Evolutionary conservation across 2,888 invertebrate species (phyloP), one percentile per base, ranked within the genome.

Genomic region (Stenodema calcarata): DNA sequence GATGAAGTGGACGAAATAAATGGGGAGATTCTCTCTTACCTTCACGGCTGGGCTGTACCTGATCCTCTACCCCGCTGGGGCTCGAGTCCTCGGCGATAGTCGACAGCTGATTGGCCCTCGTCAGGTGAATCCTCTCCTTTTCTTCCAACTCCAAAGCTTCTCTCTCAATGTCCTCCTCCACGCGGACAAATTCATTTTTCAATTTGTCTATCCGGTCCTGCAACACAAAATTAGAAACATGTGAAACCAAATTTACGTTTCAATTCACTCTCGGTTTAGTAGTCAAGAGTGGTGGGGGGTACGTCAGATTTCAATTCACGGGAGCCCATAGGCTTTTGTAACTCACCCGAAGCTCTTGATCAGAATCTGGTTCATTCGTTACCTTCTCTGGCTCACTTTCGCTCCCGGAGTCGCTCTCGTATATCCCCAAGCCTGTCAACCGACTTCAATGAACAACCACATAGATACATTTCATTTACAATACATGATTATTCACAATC

Each of bases 391-490:
- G 91, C 69, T 92, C 92, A 81, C 92, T 92, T 88, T 92, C 92
- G 69, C 91, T 91, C 91, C 91, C 90, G 7, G 94, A 95, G 89
- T 93, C 94, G 83, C 93, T 94, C 90, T 94, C 96, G 92, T 96
- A 96, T 89, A 95, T 96, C 91, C 95, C 96, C 93, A 97, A 94
- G 91, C 96, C 96, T 89, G 86, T 41, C 47, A 47, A 84, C 70
- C 84, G 30, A 84, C 41, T 84, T 44, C 42, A 84, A 73, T 84
- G 50, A 84, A 84, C 73, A 41, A 84, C 73, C 35, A 41, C 7
- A 35, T 41, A 73, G 3, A 35, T 23, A 23, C 35, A 50, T 50
- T n/a, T n/a, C 14, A 47, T 47, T 16, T 16, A 47, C 47, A 47
- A 47, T 47, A 47, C 1, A 16, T 47, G 16, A 16, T 7, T 50